phyloP scores from a whole-genome alignment of 2,113 vertebrate genomes.

The Hyperoodon ampullatus region DNA sequence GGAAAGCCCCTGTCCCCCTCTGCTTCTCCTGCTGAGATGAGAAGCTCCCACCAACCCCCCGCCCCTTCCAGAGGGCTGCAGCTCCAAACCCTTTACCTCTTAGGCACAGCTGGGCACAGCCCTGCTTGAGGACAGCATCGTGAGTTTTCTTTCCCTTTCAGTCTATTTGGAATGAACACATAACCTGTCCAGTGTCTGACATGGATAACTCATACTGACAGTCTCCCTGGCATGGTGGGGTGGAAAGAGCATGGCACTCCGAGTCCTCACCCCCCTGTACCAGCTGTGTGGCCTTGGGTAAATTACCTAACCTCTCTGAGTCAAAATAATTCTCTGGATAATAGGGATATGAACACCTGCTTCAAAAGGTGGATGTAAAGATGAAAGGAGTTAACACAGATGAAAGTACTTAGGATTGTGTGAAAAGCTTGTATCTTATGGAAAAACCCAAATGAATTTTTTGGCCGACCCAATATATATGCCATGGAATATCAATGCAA shows the following conservation, averaged over 20 bases:
- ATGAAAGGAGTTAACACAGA: background rate
- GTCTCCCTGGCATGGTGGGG: background rate
- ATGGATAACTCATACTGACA: accelerated
- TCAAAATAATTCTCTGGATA: background rate
- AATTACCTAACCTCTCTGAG: background rate
- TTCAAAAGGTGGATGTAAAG: background rate
- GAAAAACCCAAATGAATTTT: no score
- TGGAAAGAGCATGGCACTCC: no score
- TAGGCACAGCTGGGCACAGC: background rate
- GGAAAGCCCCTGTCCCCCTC: background rate
- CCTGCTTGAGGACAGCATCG: background rate
- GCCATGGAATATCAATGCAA: background rate
- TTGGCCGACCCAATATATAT: background rate
- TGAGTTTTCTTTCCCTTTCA: background rate
- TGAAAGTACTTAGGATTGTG: background rate
- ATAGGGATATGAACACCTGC: no score
- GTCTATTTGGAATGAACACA: background rate
- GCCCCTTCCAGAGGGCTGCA: background rate
- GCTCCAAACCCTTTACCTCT: background rate
- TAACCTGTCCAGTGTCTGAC: background rate
- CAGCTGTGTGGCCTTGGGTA: background rate
- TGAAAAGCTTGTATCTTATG: background rate
- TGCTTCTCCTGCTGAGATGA: background rate
- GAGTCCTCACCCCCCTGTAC: background rate
- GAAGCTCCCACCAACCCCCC: background rate